phyloP scores from a whole-genome alignment of 2,113 vertebrate genomes.

The Sitta europaea region DNA sequence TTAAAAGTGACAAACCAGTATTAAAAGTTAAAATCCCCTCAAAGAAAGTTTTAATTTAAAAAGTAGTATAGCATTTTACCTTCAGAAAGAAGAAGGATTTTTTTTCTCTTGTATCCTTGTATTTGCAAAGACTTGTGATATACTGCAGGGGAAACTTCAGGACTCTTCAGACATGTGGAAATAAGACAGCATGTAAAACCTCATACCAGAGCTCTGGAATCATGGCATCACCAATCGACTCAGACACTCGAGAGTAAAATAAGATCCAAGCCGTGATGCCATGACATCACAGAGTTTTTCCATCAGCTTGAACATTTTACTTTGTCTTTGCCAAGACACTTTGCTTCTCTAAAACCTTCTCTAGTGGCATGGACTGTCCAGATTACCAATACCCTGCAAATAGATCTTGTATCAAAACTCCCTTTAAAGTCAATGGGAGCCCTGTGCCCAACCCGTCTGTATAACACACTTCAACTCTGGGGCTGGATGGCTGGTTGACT shows the following conservation, averaged over 20 bases:
- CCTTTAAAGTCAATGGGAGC: neutral
- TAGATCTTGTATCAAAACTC: neutral
- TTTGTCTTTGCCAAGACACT: neutral
- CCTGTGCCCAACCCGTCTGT: neutral
- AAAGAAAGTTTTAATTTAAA: neutral
- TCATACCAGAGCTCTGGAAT: neutral
- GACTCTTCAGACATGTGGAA: neutral
- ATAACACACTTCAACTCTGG: neutral
- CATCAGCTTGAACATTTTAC: neutral
- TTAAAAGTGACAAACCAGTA: neutral
- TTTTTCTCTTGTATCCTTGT: neutral
- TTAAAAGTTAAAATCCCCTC: neutral
- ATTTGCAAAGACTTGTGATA: neutral
- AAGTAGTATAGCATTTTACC: neutral
- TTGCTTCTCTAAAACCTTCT: neutral
- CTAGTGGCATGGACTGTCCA: neutral
- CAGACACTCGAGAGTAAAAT: neutral
- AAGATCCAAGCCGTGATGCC: neutral
- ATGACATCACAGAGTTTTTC: neutral
- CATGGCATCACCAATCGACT: neutral
- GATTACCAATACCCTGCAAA: neutral
- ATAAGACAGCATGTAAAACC: neutral
- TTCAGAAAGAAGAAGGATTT: neutral
- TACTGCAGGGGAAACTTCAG: neutral
- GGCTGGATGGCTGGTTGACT: neutral